phyloP scores from a whole-genome alignment of 2,888 invertebrate genomes.

The Cephonodes hylas region DNA sequence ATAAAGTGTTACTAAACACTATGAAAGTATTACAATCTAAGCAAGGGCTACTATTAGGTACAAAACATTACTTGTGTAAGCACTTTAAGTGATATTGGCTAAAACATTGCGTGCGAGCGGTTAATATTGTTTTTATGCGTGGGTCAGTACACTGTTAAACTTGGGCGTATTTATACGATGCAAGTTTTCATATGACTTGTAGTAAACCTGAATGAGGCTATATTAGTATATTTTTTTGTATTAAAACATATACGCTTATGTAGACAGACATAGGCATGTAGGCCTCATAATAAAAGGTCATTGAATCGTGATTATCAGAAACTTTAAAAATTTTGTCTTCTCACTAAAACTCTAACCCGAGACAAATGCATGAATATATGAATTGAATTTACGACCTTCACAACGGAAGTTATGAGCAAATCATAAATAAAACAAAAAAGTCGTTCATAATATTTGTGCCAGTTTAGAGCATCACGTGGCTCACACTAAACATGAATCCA shows the following conservation, averaged over 20 bases:
- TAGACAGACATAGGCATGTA: too few relatives aligned
- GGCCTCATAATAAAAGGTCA: too few relatives aligned
- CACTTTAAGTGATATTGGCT: constrained; percentile 19
- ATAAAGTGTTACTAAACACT: neutral
- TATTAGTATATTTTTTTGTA: too few relatives aligned
- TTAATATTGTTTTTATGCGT: constrained; percentile 28
- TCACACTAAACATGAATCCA: neutral
- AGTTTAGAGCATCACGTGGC: neutral
- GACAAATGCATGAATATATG: too few relatives aligned
- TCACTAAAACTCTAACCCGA: too few relatives aligned
- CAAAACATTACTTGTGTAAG: constrained; percentile 14
- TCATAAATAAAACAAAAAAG: neutral
- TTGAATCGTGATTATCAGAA: too few relatives aligned
- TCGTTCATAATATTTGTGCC: neutral
- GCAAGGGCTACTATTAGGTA: constrained; percentile 4
- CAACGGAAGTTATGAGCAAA: too few relatives aligned
- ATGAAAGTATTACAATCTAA: neutral
- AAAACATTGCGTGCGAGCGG: constrained; percentile 28
- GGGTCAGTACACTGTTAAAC: constrained; percentile 36
- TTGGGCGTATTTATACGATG: neutral
- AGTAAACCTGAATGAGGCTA: neutral
- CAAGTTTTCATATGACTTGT: neutral
- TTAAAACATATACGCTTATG: too few relatives aligned
- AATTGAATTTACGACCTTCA: too few relatives aligned
- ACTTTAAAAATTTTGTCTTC: too few relatives aligned